Evolutionary conservation across 2,888 invertebrate species (phyloP).

Genomic region (Argyresthia goedartella): DNA sequence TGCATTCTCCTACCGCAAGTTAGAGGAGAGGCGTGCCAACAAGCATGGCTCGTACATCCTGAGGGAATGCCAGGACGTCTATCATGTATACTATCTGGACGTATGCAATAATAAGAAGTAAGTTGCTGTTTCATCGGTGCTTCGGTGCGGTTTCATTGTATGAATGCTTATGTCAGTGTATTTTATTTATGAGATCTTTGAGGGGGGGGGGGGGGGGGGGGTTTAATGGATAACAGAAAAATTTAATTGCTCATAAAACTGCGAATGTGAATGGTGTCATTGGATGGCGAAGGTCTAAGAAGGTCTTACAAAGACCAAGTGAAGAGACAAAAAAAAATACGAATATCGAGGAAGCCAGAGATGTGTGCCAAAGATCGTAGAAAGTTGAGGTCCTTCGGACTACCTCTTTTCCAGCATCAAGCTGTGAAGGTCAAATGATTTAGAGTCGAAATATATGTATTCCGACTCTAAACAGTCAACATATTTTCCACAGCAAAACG

Average conservation of each 20-base stretch:
- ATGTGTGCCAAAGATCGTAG: neutral
- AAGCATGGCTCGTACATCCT: conserved; percentile 85
- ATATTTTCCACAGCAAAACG: conserved; percentile 30
- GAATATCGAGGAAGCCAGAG: neutral
- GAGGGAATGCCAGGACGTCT: conserved; percentile 84
- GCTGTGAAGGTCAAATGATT: no score
- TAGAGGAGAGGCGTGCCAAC: conserved; percentile 82
- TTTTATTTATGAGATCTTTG: neutral
- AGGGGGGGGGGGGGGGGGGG: neutral
- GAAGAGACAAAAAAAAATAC: no score
- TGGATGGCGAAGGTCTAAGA: no score
- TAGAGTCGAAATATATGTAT: no score
- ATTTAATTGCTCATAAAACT: no score
- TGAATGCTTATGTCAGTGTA: neutral
- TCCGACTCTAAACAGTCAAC: no score
- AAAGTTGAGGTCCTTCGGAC: neutral
- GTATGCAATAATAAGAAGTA: conserved; percentile 82
- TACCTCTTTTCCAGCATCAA: no score
- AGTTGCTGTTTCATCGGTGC: conserved; percentile 3
- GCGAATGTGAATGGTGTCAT: no score
- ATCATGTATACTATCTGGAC: conserved; percentile 85
- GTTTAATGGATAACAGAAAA: neutral
- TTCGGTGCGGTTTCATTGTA: no score
- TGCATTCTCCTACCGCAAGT: conserved; percentile 86
- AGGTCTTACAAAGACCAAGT: no score